Conservation (phyloP, 2,888 invertebrate species). For the Sinodicranocentrus sp. region DNA sequence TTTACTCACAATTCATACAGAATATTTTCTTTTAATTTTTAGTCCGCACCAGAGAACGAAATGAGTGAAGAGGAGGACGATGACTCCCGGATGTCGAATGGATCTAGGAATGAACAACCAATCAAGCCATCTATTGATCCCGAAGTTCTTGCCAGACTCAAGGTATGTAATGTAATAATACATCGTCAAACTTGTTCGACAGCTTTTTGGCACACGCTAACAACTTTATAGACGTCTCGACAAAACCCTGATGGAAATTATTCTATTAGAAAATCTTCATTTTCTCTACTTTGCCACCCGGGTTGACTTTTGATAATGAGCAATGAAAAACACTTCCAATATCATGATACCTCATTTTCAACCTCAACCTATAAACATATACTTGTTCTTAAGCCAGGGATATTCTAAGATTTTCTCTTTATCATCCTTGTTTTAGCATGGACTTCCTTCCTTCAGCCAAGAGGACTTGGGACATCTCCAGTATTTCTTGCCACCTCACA, state of each 20-base stretch:
- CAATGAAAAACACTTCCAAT: too few relatives aligned
- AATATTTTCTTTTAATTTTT: conserved; percentile 49
- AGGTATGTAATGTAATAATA: conserved; percentile 70
- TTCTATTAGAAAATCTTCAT: too few relatives aligned
- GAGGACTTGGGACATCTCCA: conserved; percentile 74
- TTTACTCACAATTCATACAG: conserved; percentile 4
- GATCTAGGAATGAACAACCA: conserved; percentile 74
- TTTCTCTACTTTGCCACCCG: too few relatives aligned
- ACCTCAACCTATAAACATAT: too few relatives aligned
- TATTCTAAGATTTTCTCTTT: too few relatives aligned
- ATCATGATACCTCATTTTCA: too few relatives aligned
- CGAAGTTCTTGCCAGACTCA: conserved; percentile 75
- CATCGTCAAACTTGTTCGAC: conserved; percentile 60
- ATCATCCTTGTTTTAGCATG: conserved; percentile 71
- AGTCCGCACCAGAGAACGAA: conserved; percentile 76
- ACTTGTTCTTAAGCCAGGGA: too few relatives aligned
- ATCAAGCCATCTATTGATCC: conserved; percentile 76
- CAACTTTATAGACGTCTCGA: neutral
- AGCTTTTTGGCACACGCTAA: conserved; percentile 69
- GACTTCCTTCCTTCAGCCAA: conserved; percentile 69
- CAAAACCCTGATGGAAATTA: too few relatives aligned
- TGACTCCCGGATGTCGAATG: conserved; percentile 76
- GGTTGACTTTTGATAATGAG: too few relatives aligned
- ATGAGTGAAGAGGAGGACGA: conserved; percentile 76
- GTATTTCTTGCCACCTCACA: conserved; percentile 74